Conservation (phyloP, 2,113 vertebrate genomes). For the Pygathrix nemaeus region DNA sequence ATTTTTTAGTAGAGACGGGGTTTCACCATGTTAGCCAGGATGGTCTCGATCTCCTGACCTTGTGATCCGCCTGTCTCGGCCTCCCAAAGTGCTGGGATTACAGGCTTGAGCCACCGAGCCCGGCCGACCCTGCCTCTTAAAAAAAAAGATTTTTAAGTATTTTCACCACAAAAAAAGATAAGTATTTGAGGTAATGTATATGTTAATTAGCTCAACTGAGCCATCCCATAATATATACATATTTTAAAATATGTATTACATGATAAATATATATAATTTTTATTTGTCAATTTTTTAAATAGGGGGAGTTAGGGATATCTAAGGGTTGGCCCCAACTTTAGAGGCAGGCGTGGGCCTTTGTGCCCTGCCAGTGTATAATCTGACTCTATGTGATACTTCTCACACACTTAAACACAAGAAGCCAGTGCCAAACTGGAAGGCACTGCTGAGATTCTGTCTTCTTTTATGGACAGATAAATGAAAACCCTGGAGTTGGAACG, state of each 20-base stretch:
- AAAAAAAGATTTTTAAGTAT: neutral
- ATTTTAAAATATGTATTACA: neutral
- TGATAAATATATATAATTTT: neutral
- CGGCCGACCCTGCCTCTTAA: too few relatives aligned
- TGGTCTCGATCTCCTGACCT: too few relatives aligned
- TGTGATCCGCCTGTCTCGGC: too few relatives aligned
- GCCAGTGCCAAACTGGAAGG: neutral
- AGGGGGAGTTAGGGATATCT: neutral
- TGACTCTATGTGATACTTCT: neutral
- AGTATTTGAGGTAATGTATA: neutral
- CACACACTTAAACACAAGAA: neutral
- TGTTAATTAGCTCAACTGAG: neutral
- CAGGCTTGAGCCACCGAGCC: too few relatives aligned
- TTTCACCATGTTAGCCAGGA: too few relatives aligned
- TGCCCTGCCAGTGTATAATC: neutral
- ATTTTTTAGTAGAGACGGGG: too few relatives aligned
- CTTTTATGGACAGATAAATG: neutral
- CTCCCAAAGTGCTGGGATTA: too few relatives aligned
- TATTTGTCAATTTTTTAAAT: neutral
- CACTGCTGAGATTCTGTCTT: neutral
- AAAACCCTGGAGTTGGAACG: neutral
- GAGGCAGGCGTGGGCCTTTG: neutral
- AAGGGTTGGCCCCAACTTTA: neutral
- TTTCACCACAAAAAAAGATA: neutral
- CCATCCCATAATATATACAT: neutral